phyloP scores from a whole-genome alignment of 2,113 vertebrate species.

The Corapipo altera region DNA sequence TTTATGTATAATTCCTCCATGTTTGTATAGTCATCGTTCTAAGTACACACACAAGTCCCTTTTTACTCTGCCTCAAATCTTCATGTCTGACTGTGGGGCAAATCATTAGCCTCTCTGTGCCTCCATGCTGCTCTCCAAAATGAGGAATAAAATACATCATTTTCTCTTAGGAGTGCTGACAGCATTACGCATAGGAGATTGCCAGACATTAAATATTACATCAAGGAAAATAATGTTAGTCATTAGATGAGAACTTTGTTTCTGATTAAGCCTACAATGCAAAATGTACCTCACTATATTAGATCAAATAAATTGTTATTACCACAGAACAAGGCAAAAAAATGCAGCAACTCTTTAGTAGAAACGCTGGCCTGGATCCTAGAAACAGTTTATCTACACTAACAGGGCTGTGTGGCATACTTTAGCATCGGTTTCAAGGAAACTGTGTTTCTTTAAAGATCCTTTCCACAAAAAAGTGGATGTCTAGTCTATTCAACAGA shows the following conservation, averaged over 20 bases:
- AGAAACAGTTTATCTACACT: not conserved
- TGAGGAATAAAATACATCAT: not conserved
- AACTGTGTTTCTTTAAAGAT: not conserved
- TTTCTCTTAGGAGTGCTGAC: not conserved
- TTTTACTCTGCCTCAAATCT: not conserved
- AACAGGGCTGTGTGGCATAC: not conserved
- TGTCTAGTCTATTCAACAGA: not conserved
- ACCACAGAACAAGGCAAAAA: not conserved
- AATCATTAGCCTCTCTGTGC: not conserved
- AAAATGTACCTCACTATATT: not conserved
- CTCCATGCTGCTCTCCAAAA: not conserved
- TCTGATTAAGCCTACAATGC: not conserved
- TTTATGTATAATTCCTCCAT: not conserved
- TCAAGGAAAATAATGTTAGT: not conserved
- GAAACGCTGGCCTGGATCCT: not conserved
- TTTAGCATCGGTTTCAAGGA: not conserved
- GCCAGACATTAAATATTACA: not conserved
- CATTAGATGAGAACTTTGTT: not conserved
- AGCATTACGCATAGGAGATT: not conserved
- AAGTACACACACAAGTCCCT: not conserved
- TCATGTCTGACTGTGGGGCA: not conserved
- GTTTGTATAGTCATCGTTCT: not conserved
- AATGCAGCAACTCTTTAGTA: not conserved
- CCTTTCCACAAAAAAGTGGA: not conserved
- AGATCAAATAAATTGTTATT: not conserved